Percentiles rank a stretch among this genome's conserved stretches.
These are phyloP conservation scores for Rattus norvegicus DNA, from an alignment of 2,113 vertebrate genomes.

Conservation along the genomic window GRCr8 NC_086024.1:63351001-63351500, in stretches of 20 bases:
- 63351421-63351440: background rate
- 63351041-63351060: background rate
- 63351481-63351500: background rate
- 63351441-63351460: background rate
- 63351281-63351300: background rate
- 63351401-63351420: background rate
- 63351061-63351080: background rate
- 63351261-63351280: background rate
- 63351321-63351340: constrained; percentile 20
- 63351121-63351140: background rate
- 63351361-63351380: background rate
- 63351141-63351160: background rate
- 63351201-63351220: constrained; percentile 21
- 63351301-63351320: constrained; percentile 20
- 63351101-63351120: background rate
- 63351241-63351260: background rate
- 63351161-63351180: background rate
- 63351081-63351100: background rate
- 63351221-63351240: background rate
- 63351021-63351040: background rate
- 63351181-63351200: background rate
- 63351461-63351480: background rate
- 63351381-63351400: background rate
- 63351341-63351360: background rate
- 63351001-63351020: constrained; percentile 16